Evolutionary conservation across 2,888 invertebrate genomes (phyloP), one percentile per base, ranked within the genome.

Genomic region (Plebejus anna): DNA sequence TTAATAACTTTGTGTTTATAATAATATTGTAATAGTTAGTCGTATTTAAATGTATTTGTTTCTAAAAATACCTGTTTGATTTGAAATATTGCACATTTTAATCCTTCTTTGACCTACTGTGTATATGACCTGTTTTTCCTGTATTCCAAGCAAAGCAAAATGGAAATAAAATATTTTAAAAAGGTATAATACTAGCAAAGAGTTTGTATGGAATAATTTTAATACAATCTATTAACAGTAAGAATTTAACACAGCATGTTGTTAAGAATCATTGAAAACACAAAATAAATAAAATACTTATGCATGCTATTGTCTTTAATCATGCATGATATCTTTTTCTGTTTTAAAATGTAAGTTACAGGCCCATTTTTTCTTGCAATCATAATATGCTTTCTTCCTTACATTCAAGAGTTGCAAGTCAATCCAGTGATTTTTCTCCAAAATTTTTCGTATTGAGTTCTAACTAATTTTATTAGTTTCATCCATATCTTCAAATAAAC

Each of bases 111-210:
- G 42, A 59, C 22, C 22, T 57, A 66, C 28, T 42, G 75, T 66
- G 61, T 79, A 61, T 77, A 61, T 79, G 70, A 75, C 32, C 47
- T 28, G 5, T 76, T 38, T 78, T 78, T 78, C 78, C 80, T 79
- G 78, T 78, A 83, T 92, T 92, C 79, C 93, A 94, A 91, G 93
- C 92, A 89, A 90, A 86, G 87, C 89, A 93, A 92, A 82, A 86
- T 85, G 90, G 93, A 94, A 83, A 71, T 89, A 82, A 93, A 92
- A 82, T 92, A 91, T 86, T 90, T 90, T 84, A 94, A 91, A 83
- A 94, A 94, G 93, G 91, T 94, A 90, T 83, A 79, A 70, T 70
- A 22, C 11, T 59, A 38, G 6, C 16, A 70, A 59, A 72, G 55
- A 16, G 11, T 55, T 51, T 71, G 22, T 22, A 71, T 32, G 28